A percentile compares a stretch with the other conserved stretches of the same genome.
phyloP scores from a whole-genome alignment of 2,113 vertebrate genomes.

The Galemys pyrenaicus region DNA sequence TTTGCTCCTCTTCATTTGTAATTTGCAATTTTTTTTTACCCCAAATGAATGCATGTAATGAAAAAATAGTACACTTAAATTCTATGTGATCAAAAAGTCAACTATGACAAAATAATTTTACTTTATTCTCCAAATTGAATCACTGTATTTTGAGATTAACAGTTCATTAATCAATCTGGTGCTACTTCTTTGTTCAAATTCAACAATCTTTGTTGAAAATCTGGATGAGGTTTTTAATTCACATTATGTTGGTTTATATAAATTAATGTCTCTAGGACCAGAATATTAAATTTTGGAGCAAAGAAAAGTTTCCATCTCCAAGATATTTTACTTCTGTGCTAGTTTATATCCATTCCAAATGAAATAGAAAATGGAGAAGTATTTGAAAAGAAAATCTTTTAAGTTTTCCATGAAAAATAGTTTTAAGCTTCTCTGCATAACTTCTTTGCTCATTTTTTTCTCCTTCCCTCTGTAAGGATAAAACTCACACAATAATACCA shows the following conservation, averaged over 20 bases:
- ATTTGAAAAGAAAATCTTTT: not conserved
- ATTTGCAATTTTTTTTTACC: not conserved
- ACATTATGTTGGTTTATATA: not conserved
- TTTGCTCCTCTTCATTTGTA: conserved; percentile 10
- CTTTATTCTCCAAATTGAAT: not conserved
- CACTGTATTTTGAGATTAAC: not conserved
- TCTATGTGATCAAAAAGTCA: not conserved
- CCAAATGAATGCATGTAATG: not conserved
- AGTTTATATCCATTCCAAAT: not conserved
- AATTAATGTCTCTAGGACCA: not conserved
- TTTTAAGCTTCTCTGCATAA: not conserved
- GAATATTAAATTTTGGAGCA: not conserved
- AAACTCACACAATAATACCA: not conserved
- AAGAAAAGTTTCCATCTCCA: not conserved
- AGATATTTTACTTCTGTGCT: not conserved
- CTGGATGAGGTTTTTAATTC: not conserved
- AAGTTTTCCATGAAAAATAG: not conserved
- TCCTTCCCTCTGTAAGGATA: not conserved
- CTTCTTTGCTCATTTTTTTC: not conserved
- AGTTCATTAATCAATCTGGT: not conserved
- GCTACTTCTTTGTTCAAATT: not conserved
- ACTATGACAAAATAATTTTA: not conserved
- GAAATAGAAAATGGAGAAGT: not conserved
- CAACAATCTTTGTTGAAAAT: not conserved
- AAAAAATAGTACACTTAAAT: not conserved